Conservation (phyloP, 2,113 vertebrate genomes). For the Corydoras maculifer region DNA sequence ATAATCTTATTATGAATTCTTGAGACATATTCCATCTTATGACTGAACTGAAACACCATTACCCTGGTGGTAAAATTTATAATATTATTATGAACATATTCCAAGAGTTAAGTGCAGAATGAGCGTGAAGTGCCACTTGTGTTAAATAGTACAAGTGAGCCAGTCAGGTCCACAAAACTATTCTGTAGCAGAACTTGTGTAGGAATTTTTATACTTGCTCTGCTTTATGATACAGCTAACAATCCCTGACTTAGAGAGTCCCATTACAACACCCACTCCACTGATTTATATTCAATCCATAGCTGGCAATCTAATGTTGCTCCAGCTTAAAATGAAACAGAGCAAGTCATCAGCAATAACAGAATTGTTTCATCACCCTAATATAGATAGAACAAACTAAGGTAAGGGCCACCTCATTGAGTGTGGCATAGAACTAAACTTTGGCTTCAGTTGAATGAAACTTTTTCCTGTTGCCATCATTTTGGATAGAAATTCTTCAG, state of each 20-base stretch:
- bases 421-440: constrained; percentile 7
- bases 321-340: constrained; percentile 44
- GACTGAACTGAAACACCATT: too few relatives aligned
- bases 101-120: too few relatives aligned
- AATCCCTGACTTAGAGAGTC: neutral
- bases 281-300: constrained; percentile 42
- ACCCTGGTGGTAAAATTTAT: too few relatives aligned
- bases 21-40: too few relatives aligned
- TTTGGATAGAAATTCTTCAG: constrained; percentile 4
- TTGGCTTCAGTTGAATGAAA: neutral
- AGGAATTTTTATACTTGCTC: too few relatives aligned
- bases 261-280: constrained; percentile 7
- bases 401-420: constrained; percentile 30
- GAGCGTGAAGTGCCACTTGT: too few relatives aligned
- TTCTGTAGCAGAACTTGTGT: too few relatives aligned
- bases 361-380: constrained; percentile 37
- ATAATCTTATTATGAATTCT: too few relatives aligned
- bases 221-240: too few relatives aligned
- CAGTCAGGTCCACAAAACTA: too few relatives aligned
- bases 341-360: constrained; percentile 36
- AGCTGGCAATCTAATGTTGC: constrained; percentile 43
- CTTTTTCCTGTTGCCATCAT: constrained; percentile 18
- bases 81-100: too few relatives aligned
- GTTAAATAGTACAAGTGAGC: too few relatives aligned
- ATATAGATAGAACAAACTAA: constrained; percentile 40